phyloP scores from a whole-genome alignment of 1,140 invertebrate genomes.

The Zophobas morio region DNA sequence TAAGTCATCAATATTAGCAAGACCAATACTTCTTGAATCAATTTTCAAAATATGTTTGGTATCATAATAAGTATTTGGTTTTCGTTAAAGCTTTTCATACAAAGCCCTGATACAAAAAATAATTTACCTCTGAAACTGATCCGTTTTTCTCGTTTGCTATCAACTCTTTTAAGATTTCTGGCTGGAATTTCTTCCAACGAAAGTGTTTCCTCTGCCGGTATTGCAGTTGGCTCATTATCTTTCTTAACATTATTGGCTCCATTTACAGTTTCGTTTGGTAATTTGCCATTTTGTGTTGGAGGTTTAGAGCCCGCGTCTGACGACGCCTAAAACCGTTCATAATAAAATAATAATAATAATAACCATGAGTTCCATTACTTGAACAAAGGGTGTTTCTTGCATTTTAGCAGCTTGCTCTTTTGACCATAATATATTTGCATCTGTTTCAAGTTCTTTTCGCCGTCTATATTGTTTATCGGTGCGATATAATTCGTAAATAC shows the following conservation, averaged over 20 bases:
- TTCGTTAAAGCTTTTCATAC: too few relatives aligned
- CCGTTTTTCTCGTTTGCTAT: slow-evolving; percentile 59
- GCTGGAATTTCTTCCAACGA: slow-evolving; percentile 52
- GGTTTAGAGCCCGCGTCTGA: slow-evolving; percentile 40
- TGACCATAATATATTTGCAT: slow-evolving; percentile 77
- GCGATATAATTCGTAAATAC: slow-evolving; percentile 76
- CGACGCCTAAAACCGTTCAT: slow-evolving; percentile 28
- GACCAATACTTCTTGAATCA: too few relatives aligned
- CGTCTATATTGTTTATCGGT: slow-evolving; percentile 77
- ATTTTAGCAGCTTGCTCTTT: slow-evolving; percentile 76
- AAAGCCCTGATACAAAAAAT: not conserved
- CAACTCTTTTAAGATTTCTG: slow-evolving; percentile 54
- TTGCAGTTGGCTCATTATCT: slow-evolving; percentile 50
- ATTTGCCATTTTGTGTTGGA: slow-evolving; percentile 56
- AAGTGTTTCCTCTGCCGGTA: slow-evolving; percentile 48
- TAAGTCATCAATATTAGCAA: too few relatives aligned
- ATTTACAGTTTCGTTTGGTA: slow-evolving; percentile 53
- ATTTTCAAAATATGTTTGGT: too few relatives aligned
- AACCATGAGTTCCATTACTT: not conserved
- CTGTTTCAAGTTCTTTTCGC: slow-evolving; percentile 77
- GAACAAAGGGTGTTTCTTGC: slow-evolving; percentile 30
- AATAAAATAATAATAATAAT: slow-evolving; percentile 12
- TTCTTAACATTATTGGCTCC: slow-evolving; percentile 22
- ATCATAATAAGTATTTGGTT: too few relatives aligned
- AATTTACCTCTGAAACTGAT: slow-evolving; percentile 64